phyloP scores from a whole-genome alignment of 2,113 vertebrate genomes.

The Turdus rufiventris region DNA sequence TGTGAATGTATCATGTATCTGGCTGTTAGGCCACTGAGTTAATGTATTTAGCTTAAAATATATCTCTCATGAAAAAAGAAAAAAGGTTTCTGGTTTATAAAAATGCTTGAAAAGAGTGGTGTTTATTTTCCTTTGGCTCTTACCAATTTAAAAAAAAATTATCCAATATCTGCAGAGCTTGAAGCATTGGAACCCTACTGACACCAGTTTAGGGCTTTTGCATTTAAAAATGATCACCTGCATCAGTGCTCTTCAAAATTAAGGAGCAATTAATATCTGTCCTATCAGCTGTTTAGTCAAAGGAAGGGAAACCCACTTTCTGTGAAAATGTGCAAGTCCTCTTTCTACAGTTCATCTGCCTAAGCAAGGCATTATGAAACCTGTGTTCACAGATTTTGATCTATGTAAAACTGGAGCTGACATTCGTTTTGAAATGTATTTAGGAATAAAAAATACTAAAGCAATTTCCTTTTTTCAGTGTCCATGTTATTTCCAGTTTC shows the following conservation, averaged over 20 bases:
- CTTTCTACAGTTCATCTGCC: neutral
- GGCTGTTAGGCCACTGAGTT: neutral
- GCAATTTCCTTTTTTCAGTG: neutral
- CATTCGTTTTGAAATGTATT: neutral
- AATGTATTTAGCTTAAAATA: neutral
- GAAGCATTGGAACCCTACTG: neutral
- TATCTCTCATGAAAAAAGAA: neutral
- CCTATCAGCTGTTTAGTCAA: neutral
- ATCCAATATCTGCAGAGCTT: neutral
- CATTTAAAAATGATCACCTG: neutral
- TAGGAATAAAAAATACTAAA: neutral
- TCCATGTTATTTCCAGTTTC: neutral
- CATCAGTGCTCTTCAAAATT: neutral
- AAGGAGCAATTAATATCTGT: neutral
- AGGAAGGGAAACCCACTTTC: neutral
- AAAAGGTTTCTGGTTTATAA: neutral
- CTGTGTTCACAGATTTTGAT: rapidly evolving
- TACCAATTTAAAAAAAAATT: neutral
- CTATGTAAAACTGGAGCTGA: neutral
- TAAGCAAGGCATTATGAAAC: neutral
- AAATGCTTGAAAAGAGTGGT: neutral
- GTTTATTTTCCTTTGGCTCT: neutral
- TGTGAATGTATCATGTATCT: neutral
- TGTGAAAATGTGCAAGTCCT: neutral
- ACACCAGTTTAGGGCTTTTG: neutral